Conservation (phyloP, 1,140 invertebrate species). For the Brachionus plicatilis region DNA sequence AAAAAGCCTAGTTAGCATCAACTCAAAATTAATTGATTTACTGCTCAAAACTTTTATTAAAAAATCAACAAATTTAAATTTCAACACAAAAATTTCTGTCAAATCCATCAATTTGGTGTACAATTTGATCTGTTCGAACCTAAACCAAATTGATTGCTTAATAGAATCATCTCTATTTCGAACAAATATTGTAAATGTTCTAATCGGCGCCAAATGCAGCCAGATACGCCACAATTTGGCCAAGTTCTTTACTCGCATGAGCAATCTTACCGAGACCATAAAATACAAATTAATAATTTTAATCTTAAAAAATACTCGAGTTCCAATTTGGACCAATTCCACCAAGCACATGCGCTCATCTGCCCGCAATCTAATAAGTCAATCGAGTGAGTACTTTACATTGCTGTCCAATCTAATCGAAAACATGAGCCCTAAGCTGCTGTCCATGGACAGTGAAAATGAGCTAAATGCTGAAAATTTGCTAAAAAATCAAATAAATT, state of each 20-base stretch:
- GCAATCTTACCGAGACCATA: neutral
- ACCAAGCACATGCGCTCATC: conserved; percentile 54
- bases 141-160: neutral
- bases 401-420: conserved; percentile 56
- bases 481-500: conserved; percentile 59
- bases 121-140: neutral
- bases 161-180: neutral
- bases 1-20: neutral
- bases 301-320: conserved; percentile 56
- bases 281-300: neutral
- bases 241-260: neutral
- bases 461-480: conserved; percentile 52
- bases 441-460: neutral
- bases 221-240: neutral
- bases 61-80: neutral
- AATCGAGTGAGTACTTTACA: conserved; percentile 60
- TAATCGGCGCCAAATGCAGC: neutral
- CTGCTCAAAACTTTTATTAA: neutral
- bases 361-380: conserved; percentile 54
- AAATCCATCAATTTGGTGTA: neutral
- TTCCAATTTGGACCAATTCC: conserved; percentile 61
- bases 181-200: neutral
- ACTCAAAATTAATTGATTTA: neutral
- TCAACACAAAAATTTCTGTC: neutral
- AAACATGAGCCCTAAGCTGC: neutral